Base-by-base conservation (phyloP, 2,113 vertebrate species). In the Hippocampus mohnikei region DNA sequence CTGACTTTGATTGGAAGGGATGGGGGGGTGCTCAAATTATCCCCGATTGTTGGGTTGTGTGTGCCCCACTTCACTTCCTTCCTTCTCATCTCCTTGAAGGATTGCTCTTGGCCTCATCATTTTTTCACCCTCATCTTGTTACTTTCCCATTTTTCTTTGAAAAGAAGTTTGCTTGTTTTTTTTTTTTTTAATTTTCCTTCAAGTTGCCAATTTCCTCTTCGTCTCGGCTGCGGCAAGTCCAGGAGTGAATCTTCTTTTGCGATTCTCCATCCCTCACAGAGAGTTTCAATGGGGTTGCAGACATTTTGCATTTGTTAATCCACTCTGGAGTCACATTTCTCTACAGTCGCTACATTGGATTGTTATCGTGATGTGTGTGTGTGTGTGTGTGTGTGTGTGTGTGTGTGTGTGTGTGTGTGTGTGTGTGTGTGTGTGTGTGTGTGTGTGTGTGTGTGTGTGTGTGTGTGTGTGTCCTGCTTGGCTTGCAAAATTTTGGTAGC, bases 81-180 rank as follows among this genome's bases (percentile, higher is more conserved):
- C 67, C 70, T 67, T 50, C 72, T 73, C 50, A 73, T 71, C 72
- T 78, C 74, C 70, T 58, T n/a, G 63, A 73, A 69, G 81, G 81
- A 85, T 88, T 82, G 73, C 73, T 70, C 69, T 67, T 79, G 69
- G 65, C 69, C 60, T 58, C 61, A 73, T 76, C 56, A 63, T 71
- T 75, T 77, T 79, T 78, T 79, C 68, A 42, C 48, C 21, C 52
- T n/a, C 5, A 56, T 56, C 55, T 58, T 25, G 74, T 76, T 84
- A 81, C 81, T 81, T 78, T 83, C 74, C 8, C 71, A 82, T 85
- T 78, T 84, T 63, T 58, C 59, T 5, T 16, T 5, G n/a, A 66
- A 59, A 69, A 67, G 10, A 67, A 69, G 70, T 68, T 53, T 78
- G 78, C 40, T 76, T 62, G 44, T 67, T 70, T 40, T 72, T 44